Conservation (phyloP, 2,888 invertebrate genomes). For the Apodemia zela region DNA sequence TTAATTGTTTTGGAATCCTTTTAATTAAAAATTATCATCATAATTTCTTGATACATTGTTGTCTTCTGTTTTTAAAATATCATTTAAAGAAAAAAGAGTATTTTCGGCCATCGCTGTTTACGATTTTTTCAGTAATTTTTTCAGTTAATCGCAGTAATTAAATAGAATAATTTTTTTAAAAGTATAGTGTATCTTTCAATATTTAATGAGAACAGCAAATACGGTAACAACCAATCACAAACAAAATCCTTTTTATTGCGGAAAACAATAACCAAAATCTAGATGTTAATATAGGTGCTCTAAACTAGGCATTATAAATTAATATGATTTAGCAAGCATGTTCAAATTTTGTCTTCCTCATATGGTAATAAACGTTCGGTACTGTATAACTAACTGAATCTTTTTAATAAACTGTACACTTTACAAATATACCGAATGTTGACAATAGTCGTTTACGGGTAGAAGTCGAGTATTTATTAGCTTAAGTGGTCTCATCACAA, state of each 20-base stretch:
- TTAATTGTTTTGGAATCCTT: no score
- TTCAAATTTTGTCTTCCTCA: conserved; percentile 4
- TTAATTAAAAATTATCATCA: no score
- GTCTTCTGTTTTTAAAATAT: no score
- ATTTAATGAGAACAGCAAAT: no score
- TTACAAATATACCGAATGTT: conserved; percentile 42
- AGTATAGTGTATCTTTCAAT: no score
- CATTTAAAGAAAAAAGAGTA: no score
- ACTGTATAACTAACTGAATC: conserved; percentile 19
- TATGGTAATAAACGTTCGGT: conserved; percentile 4
- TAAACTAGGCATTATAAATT: conserved; percentile 39
- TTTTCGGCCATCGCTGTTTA: no score
- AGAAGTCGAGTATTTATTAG: conserved; percentile 64
- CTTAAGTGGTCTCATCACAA: conserved; percentile 75
- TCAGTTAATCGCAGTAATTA: no score
- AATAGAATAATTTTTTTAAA: no score
- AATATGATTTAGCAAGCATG: conserved; percentile 27
- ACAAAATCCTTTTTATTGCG: not conserved
- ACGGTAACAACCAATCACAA: not conserved
- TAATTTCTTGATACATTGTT: no score
- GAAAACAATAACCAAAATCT: not conserved
- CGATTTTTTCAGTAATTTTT: no score
- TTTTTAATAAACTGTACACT: conserved; percentile 19
- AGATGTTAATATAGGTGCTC: not conserved
- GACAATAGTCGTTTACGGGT: conserved; percentile 49